Evolutionary conservation across 2,113 vertebrate species (phyloP).

Genomic region (Colius striatus): DNA sequence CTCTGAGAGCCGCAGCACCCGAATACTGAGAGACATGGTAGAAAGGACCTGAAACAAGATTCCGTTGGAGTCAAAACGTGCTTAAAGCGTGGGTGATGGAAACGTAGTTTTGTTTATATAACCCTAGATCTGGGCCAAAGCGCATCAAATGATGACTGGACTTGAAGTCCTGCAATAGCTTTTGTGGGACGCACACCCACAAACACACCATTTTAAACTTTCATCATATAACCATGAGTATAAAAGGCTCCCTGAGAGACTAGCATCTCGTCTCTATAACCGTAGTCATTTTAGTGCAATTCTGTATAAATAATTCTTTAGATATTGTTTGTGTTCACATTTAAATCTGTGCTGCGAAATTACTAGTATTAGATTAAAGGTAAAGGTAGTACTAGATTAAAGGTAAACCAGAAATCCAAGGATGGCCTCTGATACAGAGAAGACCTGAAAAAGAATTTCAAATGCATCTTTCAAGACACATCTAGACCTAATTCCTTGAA

Average conservation of each 20-base stretch:
- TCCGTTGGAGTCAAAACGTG: background rate
- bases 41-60: background rate
- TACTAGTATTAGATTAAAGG: background rate
- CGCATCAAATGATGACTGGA: background rate
- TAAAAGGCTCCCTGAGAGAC: background rate
- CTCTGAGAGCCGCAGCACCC: background rate
- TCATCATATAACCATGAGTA: too few species aligned
- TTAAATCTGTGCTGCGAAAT: background rate
- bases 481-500: background rate
- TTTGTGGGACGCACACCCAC: background rate
- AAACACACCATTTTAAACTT: fast-evolving
- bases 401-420: background rate
- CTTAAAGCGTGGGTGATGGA: background rate
- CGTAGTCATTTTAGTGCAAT: background rate
- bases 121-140: background rate
- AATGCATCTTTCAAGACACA: background rate
- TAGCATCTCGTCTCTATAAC: background rate
- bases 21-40: fast-evolving
- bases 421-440: background rate
- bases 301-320: background rate
- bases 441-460: background rate
- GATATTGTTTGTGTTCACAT: background rate
- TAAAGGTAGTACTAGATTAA: background rate
- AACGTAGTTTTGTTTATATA: background rate
- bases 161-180: background rate